Base-by-base conservation (phyloP, 92 coral and sea anemone species). In the Zoanthus sansibaricus region DNA sequence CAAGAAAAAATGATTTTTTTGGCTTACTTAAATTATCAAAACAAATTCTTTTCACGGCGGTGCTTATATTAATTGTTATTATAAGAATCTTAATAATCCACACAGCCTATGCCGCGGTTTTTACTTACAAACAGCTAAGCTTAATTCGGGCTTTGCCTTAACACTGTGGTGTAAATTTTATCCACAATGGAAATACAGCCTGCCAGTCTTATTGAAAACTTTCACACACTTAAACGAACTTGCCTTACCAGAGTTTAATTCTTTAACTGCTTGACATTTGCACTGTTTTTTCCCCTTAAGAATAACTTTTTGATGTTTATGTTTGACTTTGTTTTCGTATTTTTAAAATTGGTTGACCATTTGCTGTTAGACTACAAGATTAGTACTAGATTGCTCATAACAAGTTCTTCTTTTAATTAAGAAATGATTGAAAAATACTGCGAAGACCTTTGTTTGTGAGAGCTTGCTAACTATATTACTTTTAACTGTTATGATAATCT, bases 81-180 rank as follows among this genome's bases (percentile, higher is more conserved):
- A 71, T 87, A 47, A 56, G 31, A 61, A 55, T 76, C 52, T 79
- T 75, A 67, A 79, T 76, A 76, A 67, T 84, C 76, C 69, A 31
- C 12, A 75, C 66, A 74, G 71, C 88, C 78, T 82, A 9, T 49
- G 12, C 55, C 55, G 88, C 87, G 93, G 92, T 80, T 56, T 61
- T 79, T 75, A 72, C 86, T 87, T 87, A 54, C 72, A 85, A 89
- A 89, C 87, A 87, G 89, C 88, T 75, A 76, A 87, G 89, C 90
- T 90, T 89, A 86, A 92, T 92, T 92, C 89, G 91, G 87, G 92
- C 89, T 87, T 94, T 94, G 94, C 91, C 91, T 91, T 92, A 84
- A 88, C 98, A 91, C 95, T 76, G 94, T 83, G 88, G 98, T 94
- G 98, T 84, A 91, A 94, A 94, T 92, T 91, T 89, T 88, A 54